Evolutionary conservation across 1,140 invertebrate species (phyloP), one percentile per base, ranked within the genome.

Genomic region (Apis cerana): DNA sequence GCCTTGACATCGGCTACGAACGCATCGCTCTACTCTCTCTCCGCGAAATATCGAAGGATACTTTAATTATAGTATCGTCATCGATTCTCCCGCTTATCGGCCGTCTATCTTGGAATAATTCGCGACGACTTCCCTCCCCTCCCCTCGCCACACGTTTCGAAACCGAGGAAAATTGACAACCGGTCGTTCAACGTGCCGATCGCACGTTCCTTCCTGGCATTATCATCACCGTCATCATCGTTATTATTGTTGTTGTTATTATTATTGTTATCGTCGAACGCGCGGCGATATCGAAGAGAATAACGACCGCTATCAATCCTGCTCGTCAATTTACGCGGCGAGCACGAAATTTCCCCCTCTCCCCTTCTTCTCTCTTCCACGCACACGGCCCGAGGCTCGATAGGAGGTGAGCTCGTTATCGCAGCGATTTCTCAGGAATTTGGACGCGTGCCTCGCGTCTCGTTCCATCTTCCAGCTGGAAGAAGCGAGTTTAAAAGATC

Each of bases 1-100:
- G 33, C 59, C 61, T 64, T 52, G 43, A 43, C 56, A 27, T 19
- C 71, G 56, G 52, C 56, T 43, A 65, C 50, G 33, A 62, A 33
- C 17, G 11, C 19, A 56, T 27, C 11, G 17, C 69, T 33, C 27
- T 10, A n/a, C 19, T 58, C 52, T 23, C 58, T 72, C 54, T 19
- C 23, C 56, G 56, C 77, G 69, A 74, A 80, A 80, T 43, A 72
- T 72, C 69, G 69, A 74, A 74, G 78, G 78, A 80, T 80, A 64
- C 50, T 64, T 80, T 80, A 80, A 80, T 80, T 80, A 80, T 74
- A 80, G 78, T 64, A 54, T 15, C 70, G 54, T 71, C 21, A 74
- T 80, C 78, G 78, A 80, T 80, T 48, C 50, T n/a, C n/a, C n/a
- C n/a, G n/a, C n/a, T n/a, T 43, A 5, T 21, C 21, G 33, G 56